These are phyloP conservation scores for Cathartes aura DNA, from an alignment of 2,113 vertebrate genomes.

Conservation along the genomic window DNA sequence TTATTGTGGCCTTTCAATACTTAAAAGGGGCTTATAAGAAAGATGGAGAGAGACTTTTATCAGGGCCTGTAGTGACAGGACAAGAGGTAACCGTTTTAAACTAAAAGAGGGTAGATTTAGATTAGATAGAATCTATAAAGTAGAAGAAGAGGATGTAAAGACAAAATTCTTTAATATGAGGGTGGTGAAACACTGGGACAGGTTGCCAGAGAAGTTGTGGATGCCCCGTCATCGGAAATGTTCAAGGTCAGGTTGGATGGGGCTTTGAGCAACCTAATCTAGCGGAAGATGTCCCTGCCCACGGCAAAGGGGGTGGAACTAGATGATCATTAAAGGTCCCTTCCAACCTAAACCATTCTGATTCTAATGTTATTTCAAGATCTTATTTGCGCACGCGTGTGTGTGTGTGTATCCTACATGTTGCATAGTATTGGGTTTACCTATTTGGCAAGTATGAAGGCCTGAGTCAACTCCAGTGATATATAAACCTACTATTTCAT, in stretches of 20 bases:
- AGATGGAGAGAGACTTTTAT: neutral
- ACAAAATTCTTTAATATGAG: neutral
- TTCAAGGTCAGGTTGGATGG: neutral
- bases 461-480: neutral
- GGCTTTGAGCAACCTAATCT: neutral
- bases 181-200: neutral
- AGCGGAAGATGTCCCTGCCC: neutral
- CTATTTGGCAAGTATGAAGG: neutral
- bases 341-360: neutral
- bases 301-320: neutral
- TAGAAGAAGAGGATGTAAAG: neutral
- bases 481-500: neutral
- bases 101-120: neutral
- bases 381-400: rapidly evolving
- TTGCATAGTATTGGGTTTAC: neutral
- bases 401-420: neutral
- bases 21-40: neutral
- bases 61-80: neutral
- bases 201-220: neutral
- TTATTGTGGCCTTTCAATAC: neutral
- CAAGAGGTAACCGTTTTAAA: neutral
- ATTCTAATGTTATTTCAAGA: neutral
- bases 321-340: neutral
- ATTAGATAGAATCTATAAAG: neutral
- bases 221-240: neutral